Conservation (phyloP, 2,797 vertebrate species). For the Sebastes cheni region DNA sequence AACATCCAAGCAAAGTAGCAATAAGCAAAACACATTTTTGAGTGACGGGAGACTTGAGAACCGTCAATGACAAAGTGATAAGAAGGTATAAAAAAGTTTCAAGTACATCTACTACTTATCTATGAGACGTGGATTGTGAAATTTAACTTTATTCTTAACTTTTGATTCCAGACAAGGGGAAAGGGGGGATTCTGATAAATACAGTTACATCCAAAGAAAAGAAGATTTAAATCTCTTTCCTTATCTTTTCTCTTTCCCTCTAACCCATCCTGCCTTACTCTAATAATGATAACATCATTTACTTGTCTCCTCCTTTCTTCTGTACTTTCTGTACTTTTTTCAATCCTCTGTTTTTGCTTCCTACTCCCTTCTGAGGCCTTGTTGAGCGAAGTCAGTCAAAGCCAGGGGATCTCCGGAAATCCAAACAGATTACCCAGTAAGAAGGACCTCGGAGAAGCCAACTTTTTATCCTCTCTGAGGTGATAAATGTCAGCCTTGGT, state of each 20-base stretch:
- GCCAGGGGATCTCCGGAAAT: conserved; percentile 63
- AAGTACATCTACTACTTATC: neutral
- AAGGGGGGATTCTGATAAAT: neutral
- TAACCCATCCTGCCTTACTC: neutral
- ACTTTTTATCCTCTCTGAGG: conserved; percentile 42
- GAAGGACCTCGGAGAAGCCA: conserved; percentile 41
- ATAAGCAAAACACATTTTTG: neutral
- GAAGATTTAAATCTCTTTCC: neutral
- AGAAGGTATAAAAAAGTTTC: neutral
- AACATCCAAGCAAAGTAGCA: neutral
- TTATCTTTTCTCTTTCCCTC: conserved; percentile 10
- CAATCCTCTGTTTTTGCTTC: neutral
- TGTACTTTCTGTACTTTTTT: neutral
- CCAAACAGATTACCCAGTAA: conserved; percentile 68
- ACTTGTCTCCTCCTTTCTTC: conserved; percentile 26
- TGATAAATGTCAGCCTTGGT: conserved; percentile 61
- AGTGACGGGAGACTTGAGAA: neutral
- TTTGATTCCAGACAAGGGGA: neutral
- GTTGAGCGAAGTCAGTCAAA: conserved; percentile 63
- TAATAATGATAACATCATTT: conserved; percentile 8
- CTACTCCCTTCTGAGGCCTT: conserved; percentile 3
- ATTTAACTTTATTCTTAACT: neutral
- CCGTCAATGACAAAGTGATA: neutral
- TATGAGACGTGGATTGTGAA: neutral
- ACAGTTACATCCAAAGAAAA: neutral